Evolutionary conservation across 1,140 invertebrate species (phyloP).

Genomic region (Calephelis nemesis): DNA sequence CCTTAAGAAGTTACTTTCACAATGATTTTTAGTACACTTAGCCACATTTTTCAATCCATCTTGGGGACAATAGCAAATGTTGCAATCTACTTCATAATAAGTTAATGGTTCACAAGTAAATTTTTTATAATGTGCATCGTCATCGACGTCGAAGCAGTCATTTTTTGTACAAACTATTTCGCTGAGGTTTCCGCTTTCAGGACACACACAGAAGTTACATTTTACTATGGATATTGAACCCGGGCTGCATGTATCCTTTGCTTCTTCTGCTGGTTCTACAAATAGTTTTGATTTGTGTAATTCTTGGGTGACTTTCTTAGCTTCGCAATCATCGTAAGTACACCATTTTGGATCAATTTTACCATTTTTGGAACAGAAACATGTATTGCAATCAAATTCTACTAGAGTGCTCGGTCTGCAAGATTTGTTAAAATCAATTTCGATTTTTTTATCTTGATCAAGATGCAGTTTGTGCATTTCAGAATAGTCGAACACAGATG

Average conservation of each 20-base stretch:
- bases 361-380: slow-evolving; percentile 60
- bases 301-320: slow-evolving; percentile 47
- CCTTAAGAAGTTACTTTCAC: slow-evolving; percentile 55
- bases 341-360: slow-evolving; percentile 68
- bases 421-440: slow-evolving; percentile 37
- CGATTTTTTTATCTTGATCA: slow-evolving; percentile 23
- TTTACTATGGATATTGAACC: slow-evolving; percentile 54
- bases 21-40: slow-evolving; percentile 62
- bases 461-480: slow-evolving; percentile 9
- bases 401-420: slow-evolving; percentile 60
- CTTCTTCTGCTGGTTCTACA: slow-evolving; percentile 22
- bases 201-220: slow-evolving; percentile 69
- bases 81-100: slow-evolving; percentile 68
- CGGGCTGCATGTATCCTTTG: slow-evolving; percentile 42
- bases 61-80: slow-evolving; percentile 59
- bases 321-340: slow-evolving; percentile 62
- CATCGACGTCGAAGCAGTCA: slow-evolving; percentile 39
- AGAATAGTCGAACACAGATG: slow-evolving; percentile 34
- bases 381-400: slow-evolving; percentile 63
- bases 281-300: slow-evolving; percentile 34
- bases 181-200: slow-evolving; percentile 45
- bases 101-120: slow-evolving; percentile 60
- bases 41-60: slow-evolving; percentile 63
- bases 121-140: slow-evolving; percentile 31
- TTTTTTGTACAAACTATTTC: slow-evolving; percentile 61